Evolutionary conservation across 2,888 invertebrate species (phyloP).

Genomic region (Dolichomitus sp.): DNA sequence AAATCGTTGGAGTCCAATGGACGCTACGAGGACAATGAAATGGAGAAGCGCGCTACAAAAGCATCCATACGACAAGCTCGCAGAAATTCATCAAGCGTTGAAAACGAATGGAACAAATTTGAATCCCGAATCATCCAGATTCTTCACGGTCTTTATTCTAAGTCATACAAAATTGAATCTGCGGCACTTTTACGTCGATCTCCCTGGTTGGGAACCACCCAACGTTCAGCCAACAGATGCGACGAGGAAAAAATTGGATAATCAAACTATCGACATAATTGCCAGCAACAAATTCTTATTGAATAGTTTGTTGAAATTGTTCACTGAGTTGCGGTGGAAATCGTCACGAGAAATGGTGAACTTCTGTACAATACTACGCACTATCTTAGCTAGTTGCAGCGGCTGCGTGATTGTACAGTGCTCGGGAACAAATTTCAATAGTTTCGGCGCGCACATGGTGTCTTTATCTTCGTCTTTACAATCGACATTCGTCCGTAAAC

Average conservation of each 20-base stretch:
- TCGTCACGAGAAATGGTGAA: conserved; percentile 22
- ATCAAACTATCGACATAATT: conserved; percentile 25
- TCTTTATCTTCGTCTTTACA: conserved; percentile 27
- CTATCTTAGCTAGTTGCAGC: conserved; percentile 26
- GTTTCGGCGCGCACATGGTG: conserved; percentile 21
- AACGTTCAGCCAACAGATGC: conserved; percentile 20
- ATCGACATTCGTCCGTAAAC: conserved; percentile 29
- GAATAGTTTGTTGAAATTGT: conserved; percentile 23
- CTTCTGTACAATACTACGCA: conserved; percentile 33
- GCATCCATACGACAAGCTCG: conserved; percentile 29
- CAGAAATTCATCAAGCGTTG: conserved; percentile 26
- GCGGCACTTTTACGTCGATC: conserved; percentile 31
- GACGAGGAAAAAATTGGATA: background rate
- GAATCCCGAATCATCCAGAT: conserved; percentile 33
- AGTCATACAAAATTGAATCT: conserved; percentile 24
- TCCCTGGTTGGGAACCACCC: conserved; percentile 20
- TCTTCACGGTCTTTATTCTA: conserved; percentile 28
- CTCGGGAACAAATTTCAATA: conserved; percentile 30
- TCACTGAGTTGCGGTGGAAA: conserved; percentile 13
- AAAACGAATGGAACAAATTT: conserved; percentile 28
- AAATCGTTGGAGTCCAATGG: conserved; percentile 24
- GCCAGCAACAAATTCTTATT: conserved; percentile 32
- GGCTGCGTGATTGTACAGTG: conserved; percentile 19
- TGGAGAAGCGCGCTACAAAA: conserved; percentile 32
- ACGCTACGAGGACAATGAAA: conserved; percentile 8